Evolutionary conservation across 1,140 invertebrate genomes (phyloP).

Genomic region (Coptotermes formosanus): DNA sequence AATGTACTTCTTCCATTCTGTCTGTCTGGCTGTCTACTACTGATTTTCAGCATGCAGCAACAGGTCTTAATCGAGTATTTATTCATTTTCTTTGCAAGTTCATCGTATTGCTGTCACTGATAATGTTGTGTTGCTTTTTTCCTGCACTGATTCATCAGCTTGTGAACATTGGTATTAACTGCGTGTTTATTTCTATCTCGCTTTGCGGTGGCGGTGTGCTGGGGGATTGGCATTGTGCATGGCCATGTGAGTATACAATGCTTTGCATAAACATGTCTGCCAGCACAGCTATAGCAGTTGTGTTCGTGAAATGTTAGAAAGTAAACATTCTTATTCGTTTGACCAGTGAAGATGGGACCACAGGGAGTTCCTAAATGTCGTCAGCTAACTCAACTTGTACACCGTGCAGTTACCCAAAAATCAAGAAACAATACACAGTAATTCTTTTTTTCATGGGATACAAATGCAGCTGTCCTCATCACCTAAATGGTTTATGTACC

Average conservation of each 20-base stretch:
- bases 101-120: neutral
- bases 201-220: constrained; percentile 26
- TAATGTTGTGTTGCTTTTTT: neutral
- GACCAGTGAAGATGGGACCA: too few species aligned
- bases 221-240: constrained; percentile 25
- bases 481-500: too few species aligned
- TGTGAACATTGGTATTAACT: constrained; percentile 28
- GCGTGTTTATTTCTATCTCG: constrained; percentile 31
- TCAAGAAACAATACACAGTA: too few species aligned
- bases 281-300: neutral
- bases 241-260: constrained; percentile 30
- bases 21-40: neutral
- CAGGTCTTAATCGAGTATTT: too few species aligned
- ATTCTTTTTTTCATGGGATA: too few species aligned
- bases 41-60: neutral
- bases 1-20: neutral
- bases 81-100: neutral
- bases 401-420: too few species aligned
- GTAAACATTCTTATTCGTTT: too few species aligned
- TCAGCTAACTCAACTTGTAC: too few species aligned
- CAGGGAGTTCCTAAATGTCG: too few species aligned
- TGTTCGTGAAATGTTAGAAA: too few species aligned
- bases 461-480: too few species aligned
- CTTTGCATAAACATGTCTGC: neutral
- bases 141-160: constrained; percentile 18